Base-by-base conservation (phyloP, 2,113 vertebrate species). In the Tetrax tetrax region DNA sequence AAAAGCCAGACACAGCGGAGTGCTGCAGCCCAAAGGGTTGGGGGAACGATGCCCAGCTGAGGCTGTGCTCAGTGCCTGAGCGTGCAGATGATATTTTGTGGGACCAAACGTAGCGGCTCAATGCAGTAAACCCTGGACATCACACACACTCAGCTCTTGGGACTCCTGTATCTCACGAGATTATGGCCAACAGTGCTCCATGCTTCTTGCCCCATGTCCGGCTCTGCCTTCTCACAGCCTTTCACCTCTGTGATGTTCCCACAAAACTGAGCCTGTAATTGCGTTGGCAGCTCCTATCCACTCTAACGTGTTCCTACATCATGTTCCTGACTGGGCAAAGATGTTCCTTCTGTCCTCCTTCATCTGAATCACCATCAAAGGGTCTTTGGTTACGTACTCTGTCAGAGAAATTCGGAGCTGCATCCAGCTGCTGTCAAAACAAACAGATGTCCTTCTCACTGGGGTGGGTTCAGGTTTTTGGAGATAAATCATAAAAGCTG, bases 1-100 rank as follows among this genome's bases (percentile, higher is more conserved):
- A 57, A 76, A 14, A 59, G 27, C 25, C 2, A 0, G 54, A 33
- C 43, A 41, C 8, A 37, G 35, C 33, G 2, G 0, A 2, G 21
- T 0, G 0, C n/a, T 0, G 0, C 48, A 23, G 41, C 51, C 57
- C 1, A 0, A n/a, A 43, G 63, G 10, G 8, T 13, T 0, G 0
- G 13, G 54, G 31, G 4, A 37, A 21, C 43, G 0, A 1, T 91
- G 53, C 20, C 10, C 7, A 31, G 15, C 17, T 4, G 1, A 28
- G 31, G 24, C 63, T 45, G 14, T 47, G 47, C 72, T 81, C 9
- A 15, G 51, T 8, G 7, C 41, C 20, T 18, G n/a, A 23, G 18
- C 3, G 22, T 37, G 66, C 47, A 14, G 60, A 1, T 22, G 64
- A 4, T 70, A 17, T 60, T 37, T 64, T 63, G 43, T 53, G 65